A percentile compares a stretch with the other conserved stretches of the same genome.
Conservation (phyloP, 2,113 vertebrate genomes). For the Gobiocypris rarus region DNA sequence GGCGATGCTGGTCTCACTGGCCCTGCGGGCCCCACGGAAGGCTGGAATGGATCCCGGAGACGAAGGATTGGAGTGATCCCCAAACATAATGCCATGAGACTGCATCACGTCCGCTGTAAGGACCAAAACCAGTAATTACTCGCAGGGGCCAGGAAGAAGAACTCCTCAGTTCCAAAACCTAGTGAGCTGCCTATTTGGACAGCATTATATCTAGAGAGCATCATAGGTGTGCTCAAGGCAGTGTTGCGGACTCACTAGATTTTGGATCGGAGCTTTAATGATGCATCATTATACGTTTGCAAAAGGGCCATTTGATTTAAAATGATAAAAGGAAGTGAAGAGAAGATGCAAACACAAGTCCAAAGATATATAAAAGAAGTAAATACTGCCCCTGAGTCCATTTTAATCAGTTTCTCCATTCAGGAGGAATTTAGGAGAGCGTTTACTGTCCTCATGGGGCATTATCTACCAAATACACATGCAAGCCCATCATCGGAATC, state of each 20-base stretch:
- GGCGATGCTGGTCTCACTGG: slow-evolving; percentile 93
- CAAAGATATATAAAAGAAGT: background rate
- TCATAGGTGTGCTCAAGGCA: background rate
- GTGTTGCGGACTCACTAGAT: background rate
- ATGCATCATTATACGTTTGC: background rate
- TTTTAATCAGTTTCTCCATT: background rate
- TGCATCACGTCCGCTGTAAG: slow-evolving; percentile 74
- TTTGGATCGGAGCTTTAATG: background rate
- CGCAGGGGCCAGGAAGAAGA: background rate
- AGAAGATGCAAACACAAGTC: background rate
- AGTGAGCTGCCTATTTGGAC: background rate
- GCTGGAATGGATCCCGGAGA: slow-evolving; percentile 77
- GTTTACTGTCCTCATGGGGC: background rate
- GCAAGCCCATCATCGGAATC: slow-evolving; percentile 1
- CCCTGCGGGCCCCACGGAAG: slow-evolving; percentile 81
- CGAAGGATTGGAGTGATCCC: slow-evolving; percentile 72
- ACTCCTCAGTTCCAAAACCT: background rate
- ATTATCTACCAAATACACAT: slow-evolving; percentile 31
- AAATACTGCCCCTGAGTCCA: slow-evolving; percentile 29
- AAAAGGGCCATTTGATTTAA: slow-evolving; percentile 1
- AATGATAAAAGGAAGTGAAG: background rate
- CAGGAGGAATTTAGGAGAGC: background rate
- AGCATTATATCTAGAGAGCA: background rate
- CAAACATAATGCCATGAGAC: slow-evolving; percentile 72
- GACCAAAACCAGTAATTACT: slow-evolving; percentile 25